phyloP scores from a whole-genome alignment of 2,113 vertebrate genomes.

The Platichthys flesus region DNA sequence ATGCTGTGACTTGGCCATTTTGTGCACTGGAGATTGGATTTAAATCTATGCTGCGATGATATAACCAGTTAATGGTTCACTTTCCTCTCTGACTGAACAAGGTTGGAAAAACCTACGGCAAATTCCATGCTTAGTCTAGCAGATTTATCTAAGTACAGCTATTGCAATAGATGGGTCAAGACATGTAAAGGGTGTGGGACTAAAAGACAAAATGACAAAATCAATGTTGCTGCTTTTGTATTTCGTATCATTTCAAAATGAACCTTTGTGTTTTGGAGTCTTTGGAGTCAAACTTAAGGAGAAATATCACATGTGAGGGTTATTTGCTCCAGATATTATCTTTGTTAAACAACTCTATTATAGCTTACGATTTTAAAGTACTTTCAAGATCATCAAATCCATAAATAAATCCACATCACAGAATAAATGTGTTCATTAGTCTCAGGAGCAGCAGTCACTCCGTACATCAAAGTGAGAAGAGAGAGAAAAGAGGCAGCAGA shows the following conservation, averaged over 20 bases:
- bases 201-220: background rate
- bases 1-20: background rate
- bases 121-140: background rate
- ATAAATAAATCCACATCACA: too few relatives aligned
- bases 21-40: background rate
- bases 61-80: background rate
- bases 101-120: background rate
- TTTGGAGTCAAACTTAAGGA: too few relatives aligned
- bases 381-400: too few relatives aligned
- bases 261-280: background rate
- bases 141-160: background rate
- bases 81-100: constrained; percentile 7
- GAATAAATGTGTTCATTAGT: too few relatives aligned
- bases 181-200: background rate
- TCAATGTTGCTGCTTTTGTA: background rate
- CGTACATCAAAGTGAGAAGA: background rate
- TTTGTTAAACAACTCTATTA: too few relatives aligned
- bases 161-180: background rate
- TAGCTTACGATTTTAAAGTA: too few relatives aligned
- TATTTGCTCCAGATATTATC: too few relatives aligned
- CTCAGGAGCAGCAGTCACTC: background rate
- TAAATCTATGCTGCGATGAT: constrained; percentile 3
- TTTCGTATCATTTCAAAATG: background rate
- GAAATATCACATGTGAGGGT: too few relatives aligned
- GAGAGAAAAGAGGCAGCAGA: background rate